Percentiles rank a stretch among this genome's conserved stretches.
These are phyloP conservation scores for Nebria brevicollis DNA, from an alignment of 2,888 invertebrate genomes.

Conservation along the genomic window DNA sequence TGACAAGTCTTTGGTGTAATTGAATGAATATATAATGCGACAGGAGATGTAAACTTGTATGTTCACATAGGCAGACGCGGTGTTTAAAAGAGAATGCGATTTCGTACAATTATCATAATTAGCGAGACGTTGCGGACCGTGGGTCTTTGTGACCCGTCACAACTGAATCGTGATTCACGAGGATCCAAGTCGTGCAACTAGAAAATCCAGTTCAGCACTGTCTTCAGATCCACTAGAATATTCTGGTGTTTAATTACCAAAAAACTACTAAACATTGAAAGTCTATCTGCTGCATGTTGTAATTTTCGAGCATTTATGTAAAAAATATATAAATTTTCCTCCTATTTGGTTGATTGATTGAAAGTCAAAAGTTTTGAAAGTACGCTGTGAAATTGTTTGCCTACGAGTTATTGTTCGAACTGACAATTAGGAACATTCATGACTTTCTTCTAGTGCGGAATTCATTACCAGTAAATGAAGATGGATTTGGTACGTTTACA, in stretches of 20 bases:
- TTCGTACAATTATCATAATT: slow-evolving; percentile 39
- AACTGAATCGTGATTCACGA: background rate
- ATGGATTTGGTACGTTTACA: slow-evolving; percentile 33
- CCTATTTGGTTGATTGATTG: background rate
- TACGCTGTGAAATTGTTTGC: slow-evolving; percentile 10
- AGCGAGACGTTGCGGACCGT: slow-evolving; percentile 27
- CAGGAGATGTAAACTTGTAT: background rate
- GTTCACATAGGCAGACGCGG: background rate
- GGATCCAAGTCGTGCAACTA: background rate
- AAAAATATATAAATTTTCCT: too few relatives aligned
- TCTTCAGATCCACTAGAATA: background rate
- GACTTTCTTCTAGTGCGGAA: slow-evolving; percentile 42
- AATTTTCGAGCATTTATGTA: too few relatives aligned
- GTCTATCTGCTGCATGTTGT: too few relatives aligned
- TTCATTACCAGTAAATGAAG: slow-evolving; percentile 45
- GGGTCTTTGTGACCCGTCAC: background rate
- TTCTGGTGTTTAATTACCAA: too few relatives aligned
- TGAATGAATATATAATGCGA: slow-evolving; percentile 45
- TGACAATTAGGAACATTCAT: slow-evolving; percentile 41
- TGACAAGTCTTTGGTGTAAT: slow-evolving; percentile 42
- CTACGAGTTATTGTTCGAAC: slow-evolving; percentile 31
- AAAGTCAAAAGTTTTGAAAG: background rate
- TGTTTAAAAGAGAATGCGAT: slow-evolving; percentile 19
- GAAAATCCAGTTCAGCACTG: background rate
- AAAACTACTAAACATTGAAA: too few relatives aligned